Evolutionary conservation across 53 echinoderm and acorn worm genomes (phyloP).

Genomic region (Paracentrotus lividus): DNA sequence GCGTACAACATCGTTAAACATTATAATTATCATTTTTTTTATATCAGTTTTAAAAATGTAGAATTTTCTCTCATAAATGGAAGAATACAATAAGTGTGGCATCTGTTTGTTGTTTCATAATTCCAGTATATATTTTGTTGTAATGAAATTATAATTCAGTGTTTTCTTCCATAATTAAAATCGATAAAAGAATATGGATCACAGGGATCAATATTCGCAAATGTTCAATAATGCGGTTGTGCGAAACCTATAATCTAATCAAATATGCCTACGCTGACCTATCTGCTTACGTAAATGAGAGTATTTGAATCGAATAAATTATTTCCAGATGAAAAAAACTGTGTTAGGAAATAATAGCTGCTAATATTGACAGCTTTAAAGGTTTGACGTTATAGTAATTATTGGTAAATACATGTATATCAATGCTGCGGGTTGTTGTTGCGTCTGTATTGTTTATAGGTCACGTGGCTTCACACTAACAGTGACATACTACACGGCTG

Average conservation of each 20-base stretch:
- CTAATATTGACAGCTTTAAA: background rate
- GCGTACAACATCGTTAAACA: no score
- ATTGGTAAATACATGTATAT: background rate
- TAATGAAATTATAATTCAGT: background rate
- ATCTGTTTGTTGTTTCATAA: no score
- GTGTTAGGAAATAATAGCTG: background rate
- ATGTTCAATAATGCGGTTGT: background rate
- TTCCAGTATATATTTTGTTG: no score
- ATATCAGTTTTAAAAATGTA: no score
- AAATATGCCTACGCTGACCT: background rate
- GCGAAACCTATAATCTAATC: background rate
- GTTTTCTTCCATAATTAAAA: background rate
- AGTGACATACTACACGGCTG: slow-evolving; percentile 22
- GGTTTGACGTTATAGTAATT: background rate
- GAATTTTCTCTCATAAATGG: no score
- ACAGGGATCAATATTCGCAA: background rate
- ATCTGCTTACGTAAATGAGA: background rate
- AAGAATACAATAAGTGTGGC: no score
- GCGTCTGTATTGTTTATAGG: background rate
- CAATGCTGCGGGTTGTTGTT: background rate
- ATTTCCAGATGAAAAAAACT: background rate
- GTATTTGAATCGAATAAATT: background rate
- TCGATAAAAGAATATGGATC: background rate
- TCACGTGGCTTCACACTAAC: slow-evolving; percentile 29
- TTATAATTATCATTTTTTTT: no score